A percentile compares a stretch with the other conserved stretches of the same genome.
Evolutionary conservation across 2,113 vertebrate species (phyloP).

Genomic region (Vulpes vulpes): DNA sequence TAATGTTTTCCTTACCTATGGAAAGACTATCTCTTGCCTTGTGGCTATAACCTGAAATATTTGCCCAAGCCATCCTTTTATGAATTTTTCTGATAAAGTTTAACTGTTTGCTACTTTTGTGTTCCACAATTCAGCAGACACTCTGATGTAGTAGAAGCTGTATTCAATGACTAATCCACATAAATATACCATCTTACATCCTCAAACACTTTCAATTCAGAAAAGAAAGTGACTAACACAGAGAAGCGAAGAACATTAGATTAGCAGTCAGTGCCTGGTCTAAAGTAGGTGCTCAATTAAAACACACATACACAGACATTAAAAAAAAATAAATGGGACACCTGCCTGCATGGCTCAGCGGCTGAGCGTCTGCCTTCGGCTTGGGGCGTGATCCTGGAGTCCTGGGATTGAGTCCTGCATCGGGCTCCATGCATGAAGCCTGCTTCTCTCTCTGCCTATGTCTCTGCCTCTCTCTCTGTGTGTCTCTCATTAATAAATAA

Average conservation of each 20-base stretch:
- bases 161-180: neutral
- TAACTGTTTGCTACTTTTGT: neutral
- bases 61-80: neutral
- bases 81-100: neutral
- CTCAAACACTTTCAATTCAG: constrained; percentile 44
- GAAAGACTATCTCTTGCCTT: neutral
- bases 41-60: neutral
- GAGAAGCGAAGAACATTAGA: neutral
- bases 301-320: neutral
- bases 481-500: too few relatives aligned
- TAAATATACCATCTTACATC: neutral
- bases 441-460: too few relatives aligned
- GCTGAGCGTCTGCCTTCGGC: too few relatives aligned
- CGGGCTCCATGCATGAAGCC: too few relatives aligned
- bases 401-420: too few relatives aligned
- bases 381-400: too few relatives aligned
- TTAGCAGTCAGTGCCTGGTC: neutral
- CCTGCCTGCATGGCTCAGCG: too few relatives aligned
- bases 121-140: neutral
- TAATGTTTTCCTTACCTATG: neutral
- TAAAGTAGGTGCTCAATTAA: neutral
- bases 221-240: neutral
- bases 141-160: neutral
- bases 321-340: neutral
- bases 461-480: too few relatives aligned